Evolutionary conservation across 1,140 invertebrate species (phyloP).

Genomic region (Neuroterus valhalla): DNA sequence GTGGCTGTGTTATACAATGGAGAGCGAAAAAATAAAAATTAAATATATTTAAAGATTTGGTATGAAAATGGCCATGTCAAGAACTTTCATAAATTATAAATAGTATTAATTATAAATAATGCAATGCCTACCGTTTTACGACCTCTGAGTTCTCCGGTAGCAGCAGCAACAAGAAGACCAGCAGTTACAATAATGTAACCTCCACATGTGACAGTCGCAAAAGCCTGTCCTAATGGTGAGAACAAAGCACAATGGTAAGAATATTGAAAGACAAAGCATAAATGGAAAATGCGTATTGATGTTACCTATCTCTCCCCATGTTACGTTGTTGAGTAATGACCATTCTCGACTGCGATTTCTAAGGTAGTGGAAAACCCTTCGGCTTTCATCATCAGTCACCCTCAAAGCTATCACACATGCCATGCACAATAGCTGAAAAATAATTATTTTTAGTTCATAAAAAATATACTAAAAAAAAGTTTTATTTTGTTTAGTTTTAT

Average conservation of each 20-base stretch:
- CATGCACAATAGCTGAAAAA: slow-evolving; percentile 79
- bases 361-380: slow-evolving; percentile 79
- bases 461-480: slow-evolving; percentile 3
- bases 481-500: neutral
- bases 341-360: slow-evolving; percentile 84
- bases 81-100: neutral
- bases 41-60: no score
- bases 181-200: slow-evolving; percentile 83
- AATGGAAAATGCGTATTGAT: slow-evolving; percentile 43
- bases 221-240: slow-evolving; percentile 68
- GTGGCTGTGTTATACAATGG: no score
- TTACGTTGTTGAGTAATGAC: slow-evolving; percentile 83
- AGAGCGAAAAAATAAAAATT: no score
- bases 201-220: slow-evolving; percentile 75
- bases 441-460: slow-evolving; percentile 33
- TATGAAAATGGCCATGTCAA: neutral
- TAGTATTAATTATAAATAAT: neutral
- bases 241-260: slow-evolving; percentile 38
- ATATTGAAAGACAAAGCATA: slow-evolving; percentile 38
- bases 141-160: slow-evolving; percentile 80
- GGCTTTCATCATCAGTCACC: slow-evolving; percentile 83
- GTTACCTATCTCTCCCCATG: slow-evolving; percentile 82
- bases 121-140: slow-evolving; percentile 76
- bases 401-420: slow-evolving; percentile 81
- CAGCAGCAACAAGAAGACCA: slow-evolving; percentile 79